These are phyloP conservation scores for Malacosoma neustria DNA, from an alignment of 2,888 invertebrate species.

Conservation along the genomic window DNA sequence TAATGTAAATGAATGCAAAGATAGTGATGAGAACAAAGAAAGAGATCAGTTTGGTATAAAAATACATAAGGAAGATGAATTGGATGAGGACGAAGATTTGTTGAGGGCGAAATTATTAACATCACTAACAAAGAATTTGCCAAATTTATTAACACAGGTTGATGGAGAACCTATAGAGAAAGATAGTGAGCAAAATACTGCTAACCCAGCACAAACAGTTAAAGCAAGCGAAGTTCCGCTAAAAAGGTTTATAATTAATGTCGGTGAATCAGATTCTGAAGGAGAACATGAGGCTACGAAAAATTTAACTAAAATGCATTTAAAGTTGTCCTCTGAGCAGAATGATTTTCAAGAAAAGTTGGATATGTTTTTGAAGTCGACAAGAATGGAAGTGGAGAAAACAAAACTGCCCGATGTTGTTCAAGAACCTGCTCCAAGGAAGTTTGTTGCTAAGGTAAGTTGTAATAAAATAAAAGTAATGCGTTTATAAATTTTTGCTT, in stretches of 20 bases:
- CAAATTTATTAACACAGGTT: slow-evolving; percentile 45
- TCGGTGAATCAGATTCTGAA: slow-evolving; percentile 64
- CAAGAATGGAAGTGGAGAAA: slow-evolving; percentile 57
- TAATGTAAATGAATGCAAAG: neutral
- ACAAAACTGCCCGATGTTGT: slow-evolving; percentile 39
- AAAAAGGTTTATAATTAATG: slow-evolving; percentile 58
- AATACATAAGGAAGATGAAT: slow-evolving; percentile 37
- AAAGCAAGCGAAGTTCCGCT: slow-evolving; percentile 8
- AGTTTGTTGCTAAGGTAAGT: slow-evolving; percentile 58
- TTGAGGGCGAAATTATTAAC: slow-evolving; percentile 75
- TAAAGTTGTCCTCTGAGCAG: slow-evolving; percentile 54
- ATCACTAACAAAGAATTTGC: slow-evolving; percentile 74
- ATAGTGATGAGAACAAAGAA: slow-evolving; percentile 1
- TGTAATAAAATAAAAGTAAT: no score
- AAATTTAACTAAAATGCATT: slow-evolving; percentile 68
- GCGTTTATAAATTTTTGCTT: no score
- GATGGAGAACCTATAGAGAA: slow-evolving; percentile 31
- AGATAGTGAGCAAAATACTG: slow-evolving; percentile 17
- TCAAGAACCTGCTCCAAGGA: slow-evolving; percentile 32
- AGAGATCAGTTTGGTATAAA: neutral
- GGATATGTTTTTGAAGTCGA: slow-evolving; percentile 57
- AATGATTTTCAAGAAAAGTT: slow-evolving; percentile 60
- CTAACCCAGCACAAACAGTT: slow-evolving; percentile 9
- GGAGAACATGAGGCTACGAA: slow-evolving; percentile 67
- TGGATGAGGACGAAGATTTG: slow-evolving; percentile 77